These are phyloP conservation scores for Xenopus laevis DNA, from an alignment of 2,113 vertebrate species.

Conservation along the genomic window DNA sequence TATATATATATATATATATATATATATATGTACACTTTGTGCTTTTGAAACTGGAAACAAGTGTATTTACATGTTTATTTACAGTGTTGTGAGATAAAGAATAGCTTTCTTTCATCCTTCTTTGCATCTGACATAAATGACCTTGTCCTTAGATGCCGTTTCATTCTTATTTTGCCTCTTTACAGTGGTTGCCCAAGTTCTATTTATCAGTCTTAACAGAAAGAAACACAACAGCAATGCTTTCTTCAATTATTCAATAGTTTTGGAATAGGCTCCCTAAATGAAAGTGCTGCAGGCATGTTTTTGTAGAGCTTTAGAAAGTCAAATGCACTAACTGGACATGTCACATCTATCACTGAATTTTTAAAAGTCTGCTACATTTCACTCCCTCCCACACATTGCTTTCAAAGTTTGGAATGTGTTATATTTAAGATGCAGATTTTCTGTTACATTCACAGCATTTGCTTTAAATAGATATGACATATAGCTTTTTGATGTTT, in stretches of 20 bases:
- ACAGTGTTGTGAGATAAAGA: too few relatives aligned
- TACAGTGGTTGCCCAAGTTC: background rate
- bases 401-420: slow-evolving; percentile 3
- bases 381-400: background rate
- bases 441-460: too few relatives aligned
- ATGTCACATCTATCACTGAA: slow-evolving; percentile 33
- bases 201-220: slow-evolving; percentile 13
- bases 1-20: too few relatives aligned
- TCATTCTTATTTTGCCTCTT: slow-evolving; percentile 2
- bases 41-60: too few relatives aligned
- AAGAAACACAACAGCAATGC: slow-evolving; percentile 8
- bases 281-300: slow-evolving; percentile 29
- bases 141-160: background rate
- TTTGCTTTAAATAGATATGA: too few relatives aligned
- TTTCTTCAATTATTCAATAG: slow-evolving; percentile 34
- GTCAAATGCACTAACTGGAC: slow-evolving; percentile 30
- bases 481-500: too few relatives aligned
- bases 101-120: too few relatives aligned
- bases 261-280: slow-evolving; percentile 17
- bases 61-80: too few relatives aligned
- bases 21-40: too few relatives aligned
- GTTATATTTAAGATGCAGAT: too few relatives aligned
- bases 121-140: background rate
- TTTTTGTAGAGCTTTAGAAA: slow-evolving; percentile 24
- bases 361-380: slow-evolving; percentile 15